Evolutionary conservation across 2,113 vertebrate species (phyloP).

Genomic region (Numida meleagris): DNA sequence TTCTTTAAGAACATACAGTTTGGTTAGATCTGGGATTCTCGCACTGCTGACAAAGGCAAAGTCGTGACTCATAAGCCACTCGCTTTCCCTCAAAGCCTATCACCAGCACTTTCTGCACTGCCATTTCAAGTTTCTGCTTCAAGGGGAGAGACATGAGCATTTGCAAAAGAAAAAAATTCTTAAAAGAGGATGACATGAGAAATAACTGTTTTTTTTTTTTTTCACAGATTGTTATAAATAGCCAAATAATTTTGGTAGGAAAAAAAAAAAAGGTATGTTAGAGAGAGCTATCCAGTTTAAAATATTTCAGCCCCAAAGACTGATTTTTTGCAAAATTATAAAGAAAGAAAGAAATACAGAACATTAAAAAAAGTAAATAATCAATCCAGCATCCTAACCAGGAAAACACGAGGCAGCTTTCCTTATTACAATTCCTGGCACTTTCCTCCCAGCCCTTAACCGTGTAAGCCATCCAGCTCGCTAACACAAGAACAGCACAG

Average conservation of each 20-base stretch:
- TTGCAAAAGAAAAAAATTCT: neutral
- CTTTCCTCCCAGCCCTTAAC: neutral
- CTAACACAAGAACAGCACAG: neutral
- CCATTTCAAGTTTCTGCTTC: neutral
- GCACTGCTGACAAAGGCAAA: neutral
- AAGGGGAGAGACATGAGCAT: neutral
- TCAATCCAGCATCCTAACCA: neutral
- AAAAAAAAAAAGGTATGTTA: neutral
- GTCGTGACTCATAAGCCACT: neutral
- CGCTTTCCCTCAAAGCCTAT: neutral
- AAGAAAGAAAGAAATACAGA: neutral
- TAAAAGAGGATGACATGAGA: neutral
- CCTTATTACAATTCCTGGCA: neutral
- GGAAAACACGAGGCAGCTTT: neutral
- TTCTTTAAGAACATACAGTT: neutral
- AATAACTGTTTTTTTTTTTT: neutral
- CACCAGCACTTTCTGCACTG: neutral
- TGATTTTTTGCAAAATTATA: neutral
- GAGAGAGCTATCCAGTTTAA: neutral
- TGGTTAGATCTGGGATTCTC: neutral
- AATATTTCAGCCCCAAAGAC: neutral
- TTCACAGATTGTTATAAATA: neutral
- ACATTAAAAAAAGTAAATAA: neutral
- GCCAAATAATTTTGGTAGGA: neutral
- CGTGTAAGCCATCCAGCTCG: neutral